Base-by-base conservation (phyloP, 1,140 invertebrate genomes). In the Brachionus paranguensis region DNA sequence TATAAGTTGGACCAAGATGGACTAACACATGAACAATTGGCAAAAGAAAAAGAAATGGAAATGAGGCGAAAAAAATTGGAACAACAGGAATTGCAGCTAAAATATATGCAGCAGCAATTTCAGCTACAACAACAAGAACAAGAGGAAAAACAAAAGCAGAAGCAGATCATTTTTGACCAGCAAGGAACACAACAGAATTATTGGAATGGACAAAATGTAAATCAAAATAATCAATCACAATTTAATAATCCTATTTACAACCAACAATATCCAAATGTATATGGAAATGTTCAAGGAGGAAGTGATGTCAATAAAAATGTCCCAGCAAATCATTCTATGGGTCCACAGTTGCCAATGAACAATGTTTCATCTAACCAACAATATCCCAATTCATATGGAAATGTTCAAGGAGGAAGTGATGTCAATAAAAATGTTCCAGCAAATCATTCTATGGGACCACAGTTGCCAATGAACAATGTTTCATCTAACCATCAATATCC, bases 51-150 rank as follows among this genome's bases (percentile, higher is more conserved):
- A 33, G 53, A 64, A 45, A 41, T 53, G 33, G 45, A 45, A 27
- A n/a, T 50, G 20, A 60, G 47, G 27, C 29, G 24, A 45, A 50
- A 45, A 47, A 33, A 65, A 24, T 14, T 41, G 3, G 53, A 84
- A 84, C 37, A 68, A 45, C 81, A 64, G 20, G 53, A 45, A 55
- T 10, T 17, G 3, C 60, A 84, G 14, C 41, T 64, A 20, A 41
- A 65, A 85, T 41, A 33, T 17, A 43, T 64, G 81, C 74, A 83
- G 29, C 17, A 72, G 74, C 43, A 84, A 76, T 64, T 45, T 65
- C 43, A 76, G 68, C 11, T 37, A 7, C 53, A 74, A 27, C 43
- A 47, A 76, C 12, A 50, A 10, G 43, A 85, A 55, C 37, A 27
- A 6, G 20, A 37, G 8, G 27, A 29, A n/a, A 47, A 45, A 84